phyloP scores from a whole-genome alignment of 2,113 vertebrate species.

The Puffinus mauretanicus region DNA sequence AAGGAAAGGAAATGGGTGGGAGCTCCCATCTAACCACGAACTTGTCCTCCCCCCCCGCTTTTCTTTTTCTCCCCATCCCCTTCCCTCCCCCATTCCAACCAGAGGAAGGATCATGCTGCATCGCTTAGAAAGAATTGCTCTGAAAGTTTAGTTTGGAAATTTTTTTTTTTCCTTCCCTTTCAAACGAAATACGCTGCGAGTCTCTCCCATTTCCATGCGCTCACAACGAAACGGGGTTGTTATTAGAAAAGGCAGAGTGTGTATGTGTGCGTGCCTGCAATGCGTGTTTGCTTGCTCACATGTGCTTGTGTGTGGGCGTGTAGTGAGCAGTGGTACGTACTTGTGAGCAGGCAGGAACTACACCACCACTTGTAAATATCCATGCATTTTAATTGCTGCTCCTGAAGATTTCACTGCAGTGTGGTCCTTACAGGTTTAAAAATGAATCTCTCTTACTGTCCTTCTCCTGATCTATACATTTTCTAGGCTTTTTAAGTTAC shows the following conservation, averaged over 20 bases:
- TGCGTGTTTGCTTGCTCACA: neutral
- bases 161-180: neutral
- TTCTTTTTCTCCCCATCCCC: neutral
- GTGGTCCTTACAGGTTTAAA: neutral
- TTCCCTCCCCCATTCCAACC: conserved; percentile 50
- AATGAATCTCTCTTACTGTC: fast-evolving
- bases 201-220: neutral
- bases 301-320: neutral
- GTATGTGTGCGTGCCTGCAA: neutral
- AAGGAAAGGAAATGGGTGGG: conserved; percentile 93
- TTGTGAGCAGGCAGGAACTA: neutral
- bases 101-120: neutral
- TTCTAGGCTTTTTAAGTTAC: neutral
- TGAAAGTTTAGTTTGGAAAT: neutral
- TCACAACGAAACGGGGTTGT: neutral
- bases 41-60: neutral
- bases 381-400: fast-evolving
- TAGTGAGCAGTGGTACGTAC: neutral
- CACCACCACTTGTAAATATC: neutral
- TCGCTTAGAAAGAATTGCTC: neutral
- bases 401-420: neutral
- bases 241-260: neutral
- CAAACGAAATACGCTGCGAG: fast-evolving
- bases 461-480: neutral
- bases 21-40: conserved; percentile 72